Base-by-base conservation (phyloP, 2,797 vertebrate genomes). In the Babyrousa celebensis region DNA sequence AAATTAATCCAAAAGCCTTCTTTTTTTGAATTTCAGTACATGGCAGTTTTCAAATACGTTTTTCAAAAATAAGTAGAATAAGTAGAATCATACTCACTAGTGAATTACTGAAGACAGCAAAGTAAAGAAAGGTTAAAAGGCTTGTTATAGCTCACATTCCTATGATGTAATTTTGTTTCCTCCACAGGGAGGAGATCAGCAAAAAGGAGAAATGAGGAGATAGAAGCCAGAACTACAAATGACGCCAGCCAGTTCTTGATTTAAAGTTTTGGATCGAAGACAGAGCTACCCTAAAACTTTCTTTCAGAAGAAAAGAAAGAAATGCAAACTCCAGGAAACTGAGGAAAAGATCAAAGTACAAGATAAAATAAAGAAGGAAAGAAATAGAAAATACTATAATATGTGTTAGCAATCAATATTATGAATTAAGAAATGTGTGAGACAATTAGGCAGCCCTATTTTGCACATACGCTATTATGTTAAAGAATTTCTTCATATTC, bases 81-180 rank as follows among this genome's bases (percentile, higher is more conserved):
- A 96, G 36, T 67, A 95, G 91, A 90, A 94, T 82, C 71, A 88
- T 96, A 96, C 95, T 97, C 97, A 97, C 97, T 98, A 97, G 95
- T 90, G 92, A 94, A 89, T 91, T 29, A 95, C 67, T 96, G 95
- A 96, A 90, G 89, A 97, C 75, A 94, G 91, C 89, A 91, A 95
- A 96, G 91, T 82, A 97, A 96, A 80, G 94, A 95, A 95, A 95
- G 36, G 40, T 67, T 96, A 94, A 84, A 89, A 86, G 85, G 67
- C 83, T 27, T 88, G 48, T 58, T 29, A 94, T 58, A 92, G 65
- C 43, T 92, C 88, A 96, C 78, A 96, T 32, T 95, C 83, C 90
- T 92, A 94, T 6, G 71, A 77, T 85, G 77, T 56, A n/a, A 85
- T 58, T 85, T 65, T 95, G 91, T 43, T 48, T 96, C 92, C 97